Evolutionary conservation across 2,888 invertebrate genomes (phyloP).

Genomic region (Hydrotaea diabolus): DNA sequence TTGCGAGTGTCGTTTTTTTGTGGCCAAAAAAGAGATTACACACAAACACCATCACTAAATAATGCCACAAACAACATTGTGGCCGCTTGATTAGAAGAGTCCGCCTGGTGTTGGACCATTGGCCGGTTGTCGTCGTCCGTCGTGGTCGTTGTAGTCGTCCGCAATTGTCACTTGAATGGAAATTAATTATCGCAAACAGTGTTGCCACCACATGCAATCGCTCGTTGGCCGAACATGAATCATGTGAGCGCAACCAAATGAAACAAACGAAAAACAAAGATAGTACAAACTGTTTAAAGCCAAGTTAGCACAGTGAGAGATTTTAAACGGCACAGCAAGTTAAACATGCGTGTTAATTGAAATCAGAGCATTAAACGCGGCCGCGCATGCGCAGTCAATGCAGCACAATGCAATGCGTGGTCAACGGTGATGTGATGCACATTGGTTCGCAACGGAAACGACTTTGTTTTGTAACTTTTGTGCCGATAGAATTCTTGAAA

Average conservation of each 20-base stretch:
- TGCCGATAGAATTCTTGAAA: too few species aligned
- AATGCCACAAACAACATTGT: conserved; percentile 42
- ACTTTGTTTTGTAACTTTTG: too few species aligned
- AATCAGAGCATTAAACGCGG: conserved; percentile 68
- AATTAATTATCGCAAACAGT: conserved; percentile 68
- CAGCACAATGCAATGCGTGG: conserved; percentile 65
- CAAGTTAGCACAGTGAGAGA: conserved; percentile 42
- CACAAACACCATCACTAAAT: conserved; percentile 52
- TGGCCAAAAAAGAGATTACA: conserved; percentile 44
- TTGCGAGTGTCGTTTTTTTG: conserved; percentile 1
- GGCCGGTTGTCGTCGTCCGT: background rate
- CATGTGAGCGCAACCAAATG: conserved; percentile 60
- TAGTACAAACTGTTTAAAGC: conserved; percentile 34
- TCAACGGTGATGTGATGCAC: conserved; percentile 44
- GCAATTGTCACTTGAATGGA: conserved; percentile 65
- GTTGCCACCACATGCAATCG: conserved; percentile 68
- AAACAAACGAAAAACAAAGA: conserved; percentile 37
- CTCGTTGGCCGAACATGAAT: conserved; percentile 57
- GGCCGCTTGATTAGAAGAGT: conserved; percentile 55
- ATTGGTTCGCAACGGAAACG: too few species aligned
- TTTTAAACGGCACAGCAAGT: conserved; percentile 69
- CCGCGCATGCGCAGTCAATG: conserved; percentile 35
- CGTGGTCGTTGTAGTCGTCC: conserved; percentile 19
- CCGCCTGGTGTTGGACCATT: conserved; percentile 24
- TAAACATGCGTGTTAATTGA: conserved; percentile 78